Evolutionary conservation across 1,140 invertebrate genomes (phyloP).

Genomic region (Nephila pilipes): DNA sequence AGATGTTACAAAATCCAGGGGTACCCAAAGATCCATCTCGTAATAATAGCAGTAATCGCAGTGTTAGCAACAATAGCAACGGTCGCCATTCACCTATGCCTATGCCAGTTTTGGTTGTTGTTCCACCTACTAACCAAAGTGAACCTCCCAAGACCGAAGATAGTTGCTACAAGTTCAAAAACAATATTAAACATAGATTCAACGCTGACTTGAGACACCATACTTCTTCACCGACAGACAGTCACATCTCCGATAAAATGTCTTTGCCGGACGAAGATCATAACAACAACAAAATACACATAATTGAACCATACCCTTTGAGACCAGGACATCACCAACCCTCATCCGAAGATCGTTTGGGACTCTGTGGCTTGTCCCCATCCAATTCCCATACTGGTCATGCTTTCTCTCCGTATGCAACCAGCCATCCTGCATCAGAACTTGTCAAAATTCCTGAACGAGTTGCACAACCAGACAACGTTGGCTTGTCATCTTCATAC

Average conservation of each 20-base stretch:
- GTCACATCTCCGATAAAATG: constrained; percentile 54
- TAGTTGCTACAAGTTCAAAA: constrained; percentile 94
- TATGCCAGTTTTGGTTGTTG: not conserved
- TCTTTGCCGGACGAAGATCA: constrained; percentile 66
- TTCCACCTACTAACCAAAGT: not conserved
- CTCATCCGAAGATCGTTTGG: not conserved
- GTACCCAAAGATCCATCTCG: constrained; percentile 67
- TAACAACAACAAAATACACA: constrained; percentile 55
- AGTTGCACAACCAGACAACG: not conserved
- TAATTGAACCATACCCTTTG: constrained; percentile 13
- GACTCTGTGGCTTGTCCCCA: not conserved
- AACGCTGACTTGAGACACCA: constrained; percentile 80
- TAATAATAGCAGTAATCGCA: constrained; percentile 41
- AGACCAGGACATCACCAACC: not conserved
- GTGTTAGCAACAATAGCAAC: constrained; percentile 18
- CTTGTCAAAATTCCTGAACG: constrained; percentile 72
- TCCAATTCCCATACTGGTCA: constrained; percentile 37
- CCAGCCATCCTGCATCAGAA: constrained; percentile 16
- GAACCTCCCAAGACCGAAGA: constrained; percentile 61
- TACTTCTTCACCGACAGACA: constrained; percentile 52
- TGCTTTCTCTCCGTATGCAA: constrained; percentile 45
- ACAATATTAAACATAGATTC: constrained; percentile 95
- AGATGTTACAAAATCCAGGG: constrained; percentile 78
- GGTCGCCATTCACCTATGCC: not conserved
- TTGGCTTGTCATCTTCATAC: not conserved